phyloP scores from a whole-genome alignment of 2,113 vertebrate species.

The Thamnaconus septentrionalis region DNA sequence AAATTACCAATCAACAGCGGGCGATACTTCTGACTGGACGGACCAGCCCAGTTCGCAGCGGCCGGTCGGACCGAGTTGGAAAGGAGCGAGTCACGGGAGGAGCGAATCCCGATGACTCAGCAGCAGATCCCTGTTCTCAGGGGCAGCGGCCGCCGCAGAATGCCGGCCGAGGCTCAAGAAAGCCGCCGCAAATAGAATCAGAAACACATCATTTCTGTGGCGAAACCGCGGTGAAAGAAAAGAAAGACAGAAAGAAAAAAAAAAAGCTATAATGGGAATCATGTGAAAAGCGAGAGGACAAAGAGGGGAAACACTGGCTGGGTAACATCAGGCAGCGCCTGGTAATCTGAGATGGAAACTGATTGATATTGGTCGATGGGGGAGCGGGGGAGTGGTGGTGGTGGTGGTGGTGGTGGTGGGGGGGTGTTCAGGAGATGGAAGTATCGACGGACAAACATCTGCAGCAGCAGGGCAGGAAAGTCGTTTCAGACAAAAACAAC shows the following conservation, averaged over 20 bases:
- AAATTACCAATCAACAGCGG: slow-evolving; percentile 36
- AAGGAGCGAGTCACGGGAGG: too few relatives aligned
- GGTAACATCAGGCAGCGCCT: slow-evolving; percentile 41
- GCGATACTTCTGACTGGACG: too few relatives aligned
- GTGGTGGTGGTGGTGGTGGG: slow-evolving; percentile 25
- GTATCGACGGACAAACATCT: slow-evolving; percentile 2
- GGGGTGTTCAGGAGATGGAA: background rate
- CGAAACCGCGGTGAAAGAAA: slow-evolving; percentile 20
- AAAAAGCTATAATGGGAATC: slow-evolving; percentile 53
- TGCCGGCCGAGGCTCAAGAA: slow-evolving; percentile 30
- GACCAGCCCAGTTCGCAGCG: too few relatives aligned
- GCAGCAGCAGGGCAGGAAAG: background rate
- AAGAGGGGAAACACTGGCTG: slow-evolving; percentile 25
- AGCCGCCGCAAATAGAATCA: slow-evolving; percentile 43
- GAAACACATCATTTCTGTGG: slow-evolving; percentile 47
- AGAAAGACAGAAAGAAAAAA: too few relatives aligned
- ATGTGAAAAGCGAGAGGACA: slow-evolving; percentile 37
- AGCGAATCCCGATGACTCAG: slow-evolving; percentile 39
- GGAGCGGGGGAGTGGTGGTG: slow-evolving; percentile 13
- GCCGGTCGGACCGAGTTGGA: too few relatives aligned
- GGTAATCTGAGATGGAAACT: slow-evolving; percentile 50
- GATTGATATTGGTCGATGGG: slow-evolving; percentile 44
- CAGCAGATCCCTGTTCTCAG: slow-evolving; percentile 29
- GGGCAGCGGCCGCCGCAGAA: slow-evolving; percentile 18
- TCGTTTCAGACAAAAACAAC: too few relatives aligned